phyloP scores from a whole-genome alignment of 2,113 vertebrate genomes.

The Azemiops feae region DNA sequence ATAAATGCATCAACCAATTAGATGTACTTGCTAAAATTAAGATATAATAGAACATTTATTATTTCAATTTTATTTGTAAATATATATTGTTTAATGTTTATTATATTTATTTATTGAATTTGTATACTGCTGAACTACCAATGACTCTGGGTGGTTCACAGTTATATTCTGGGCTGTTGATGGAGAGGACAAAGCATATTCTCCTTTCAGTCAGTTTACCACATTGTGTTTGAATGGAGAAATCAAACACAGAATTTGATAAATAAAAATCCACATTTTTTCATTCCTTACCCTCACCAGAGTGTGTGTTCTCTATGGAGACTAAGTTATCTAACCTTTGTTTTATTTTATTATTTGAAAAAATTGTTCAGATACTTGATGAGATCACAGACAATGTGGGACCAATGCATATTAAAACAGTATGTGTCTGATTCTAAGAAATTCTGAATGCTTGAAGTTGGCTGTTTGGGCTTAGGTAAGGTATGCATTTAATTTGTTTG shows the following conservation, averaged over 20 bases:
- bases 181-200: background rate
- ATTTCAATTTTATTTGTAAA: background rate
- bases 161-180: background rate
- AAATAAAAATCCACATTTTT: background rate
- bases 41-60: conserved; percentile 14
- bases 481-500: background rate
- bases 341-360: background rate
- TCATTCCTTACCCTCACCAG: background rate
- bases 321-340: background rate
- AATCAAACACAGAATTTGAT: background rate
- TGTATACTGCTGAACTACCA: background rate
- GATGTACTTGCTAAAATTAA: conserved; percentile 28
- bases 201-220: background rate
- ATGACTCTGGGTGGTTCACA: background rate
- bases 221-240: background rate
- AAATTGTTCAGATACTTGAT: background rate
- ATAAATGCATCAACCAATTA: background rate
- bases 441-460: background rate
- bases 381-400: background rate
- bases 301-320: background rate
- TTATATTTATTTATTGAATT: background rate
- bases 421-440: background rate
- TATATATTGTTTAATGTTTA: background rate
- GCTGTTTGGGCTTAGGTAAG: background rate
- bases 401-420: background rate